These are phyloP conservation scores for Percopsis transmontana DNA, from an alignment of 2,113 vertebrate genomes.

Conservation along the genomic window DNA sequence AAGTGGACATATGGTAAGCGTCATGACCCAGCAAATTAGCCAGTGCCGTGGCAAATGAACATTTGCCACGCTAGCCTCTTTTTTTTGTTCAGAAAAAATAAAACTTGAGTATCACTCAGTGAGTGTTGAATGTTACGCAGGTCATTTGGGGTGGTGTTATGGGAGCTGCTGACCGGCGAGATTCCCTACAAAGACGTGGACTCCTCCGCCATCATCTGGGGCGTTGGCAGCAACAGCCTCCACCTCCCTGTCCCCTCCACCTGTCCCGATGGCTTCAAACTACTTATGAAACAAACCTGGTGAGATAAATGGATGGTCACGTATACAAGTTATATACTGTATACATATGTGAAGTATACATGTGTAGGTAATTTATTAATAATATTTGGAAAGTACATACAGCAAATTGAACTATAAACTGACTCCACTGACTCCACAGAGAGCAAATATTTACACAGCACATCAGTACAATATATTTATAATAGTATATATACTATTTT, in stretches of 20 bases:
- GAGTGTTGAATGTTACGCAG: slow-evolving; percentile 60
- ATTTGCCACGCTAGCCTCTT: not conserved
- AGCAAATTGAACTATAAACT: too few relatives aligned
- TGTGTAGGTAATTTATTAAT: too few relatives aligned
- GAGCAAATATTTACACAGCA: too few relatives aligned
- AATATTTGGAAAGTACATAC: too few relatives aligned
- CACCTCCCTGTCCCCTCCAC: slow-evolving; percentile 98
- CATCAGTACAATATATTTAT: too few relatives aligned
- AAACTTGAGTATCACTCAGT: not conserved
- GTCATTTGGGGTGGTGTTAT: slow-evolving; percentile 97
- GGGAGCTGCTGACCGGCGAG: slow-evolving; percentile 96
- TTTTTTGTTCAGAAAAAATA: not conserved
- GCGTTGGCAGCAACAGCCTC: slow-evolving; percentile 97
- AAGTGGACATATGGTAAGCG: slow-evolving; percentile 98
- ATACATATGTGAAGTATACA: too few relatives aligned
- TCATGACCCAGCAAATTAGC: not conserved
- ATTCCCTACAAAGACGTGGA: slow-evolving; percentile 98
- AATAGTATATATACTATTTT: too few relatives aligned
- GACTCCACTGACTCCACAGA: too few relatives aligned
- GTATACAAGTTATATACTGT: too few relatives aligned
- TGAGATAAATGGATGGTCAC: too few relatives aligned
- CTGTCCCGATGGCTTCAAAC: slow-evolving; percentile 97
- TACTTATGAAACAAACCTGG: slow-evolving; percentile 99
- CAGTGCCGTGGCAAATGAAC: not conserved
- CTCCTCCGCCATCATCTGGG: slow-evolving; percentile 98